These are phyloP conservation scores for Monodelphis domestica DNA, from an alignment of 2,797 vertebrate genomes.

Conservation along the genomic window DNA sequence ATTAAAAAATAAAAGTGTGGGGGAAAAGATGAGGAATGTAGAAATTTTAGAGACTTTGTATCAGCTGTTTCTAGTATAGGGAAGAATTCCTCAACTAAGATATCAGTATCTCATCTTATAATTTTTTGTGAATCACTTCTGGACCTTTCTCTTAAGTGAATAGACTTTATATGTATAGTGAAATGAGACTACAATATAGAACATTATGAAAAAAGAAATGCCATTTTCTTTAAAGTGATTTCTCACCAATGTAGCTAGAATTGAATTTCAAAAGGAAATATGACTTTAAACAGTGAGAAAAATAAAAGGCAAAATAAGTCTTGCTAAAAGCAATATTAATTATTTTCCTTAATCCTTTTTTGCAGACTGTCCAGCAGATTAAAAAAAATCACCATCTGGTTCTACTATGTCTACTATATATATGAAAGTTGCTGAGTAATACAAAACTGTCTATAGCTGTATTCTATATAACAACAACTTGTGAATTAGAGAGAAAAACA, in stretches of 20 bases:
- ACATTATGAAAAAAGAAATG: conserved; percentile 43
- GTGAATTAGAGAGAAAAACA: neutral
- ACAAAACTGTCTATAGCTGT: neutral
- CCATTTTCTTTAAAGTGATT: conserved; percentile 34
- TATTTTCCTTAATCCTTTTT: neutral
- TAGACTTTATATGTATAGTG: conserved; percentile 16
- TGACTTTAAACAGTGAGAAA: neutral
- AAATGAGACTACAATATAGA: conserved; percentile 28
- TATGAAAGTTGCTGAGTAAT: neutral
- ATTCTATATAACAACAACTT: neutral
- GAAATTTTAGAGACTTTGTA: conserved; percentile 45
- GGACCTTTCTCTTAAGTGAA: conserved; percentile 41
- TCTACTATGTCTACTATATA: neutral
- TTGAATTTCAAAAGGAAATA: neutral
- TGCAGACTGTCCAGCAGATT: neutral
- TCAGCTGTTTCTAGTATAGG: conserved; percentile 46
- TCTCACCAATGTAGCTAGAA: neutral
- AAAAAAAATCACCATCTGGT: neutral
- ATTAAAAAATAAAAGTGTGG: too few species aligned
- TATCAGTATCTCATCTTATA: conserved; percentile 38
- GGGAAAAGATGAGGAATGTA: conserved; percentile 29
- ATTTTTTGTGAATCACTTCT: conserved; percentile 45
- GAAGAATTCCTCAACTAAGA: conserved; percentile 38
- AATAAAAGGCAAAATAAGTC: neutral
- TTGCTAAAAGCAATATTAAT: neutral